phyloP scores from a whole-genome alignment of 1,140 invertebrate genomes.

The Panulirus ornatus region DNA sequence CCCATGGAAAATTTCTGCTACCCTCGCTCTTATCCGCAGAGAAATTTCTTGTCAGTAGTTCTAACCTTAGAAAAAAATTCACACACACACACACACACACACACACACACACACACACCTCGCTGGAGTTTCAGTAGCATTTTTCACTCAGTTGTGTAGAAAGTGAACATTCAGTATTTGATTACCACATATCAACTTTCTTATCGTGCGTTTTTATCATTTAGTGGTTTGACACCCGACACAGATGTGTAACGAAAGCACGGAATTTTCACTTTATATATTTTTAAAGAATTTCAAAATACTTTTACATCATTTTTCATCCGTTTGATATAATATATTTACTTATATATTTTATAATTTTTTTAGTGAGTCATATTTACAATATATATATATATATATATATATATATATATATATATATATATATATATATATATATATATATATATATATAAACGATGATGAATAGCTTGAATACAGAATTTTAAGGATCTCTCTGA shows the following conservation, averaged over 20 bases:
- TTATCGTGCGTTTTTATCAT: too few relatives aligned
- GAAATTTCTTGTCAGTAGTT: not conserved
- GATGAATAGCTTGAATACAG: not conserved
- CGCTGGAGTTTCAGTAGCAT: too few relatives aligned
- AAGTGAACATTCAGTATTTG: too few relatives aligned
- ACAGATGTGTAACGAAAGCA: too few relatives aligned
- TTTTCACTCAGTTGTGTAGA: too few relatives aligned
- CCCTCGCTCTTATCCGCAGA: not conserved
- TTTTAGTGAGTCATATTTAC: too few relatives aligned
- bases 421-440: conserved; percentile 32
- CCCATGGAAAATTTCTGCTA: too few relatives aligned
- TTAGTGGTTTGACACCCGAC: too few relatives aligned
- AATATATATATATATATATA: conserved; percentile 40
- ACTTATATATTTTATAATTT: too few relatives aligned
- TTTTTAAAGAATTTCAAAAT: too few relatives aligned
- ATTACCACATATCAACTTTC: too few relatives aligned
- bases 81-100: conserved; percentile 13
- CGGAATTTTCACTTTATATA: too few relatives aligned
- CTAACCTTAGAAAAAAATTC: not conserved
- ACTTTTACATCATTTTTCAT: not conserved
- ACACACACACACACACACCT: not conserved
- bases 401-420: conserved; percentile 42
- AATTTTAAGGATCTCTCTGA: not conserved
- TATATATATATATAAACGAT: conserved; percentile 21
- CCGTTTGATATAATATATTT: conserved; percentile 17